Conservation (phyloP, 2,797 vertebrate species). For the Synanceia verrucosa region DNA sequence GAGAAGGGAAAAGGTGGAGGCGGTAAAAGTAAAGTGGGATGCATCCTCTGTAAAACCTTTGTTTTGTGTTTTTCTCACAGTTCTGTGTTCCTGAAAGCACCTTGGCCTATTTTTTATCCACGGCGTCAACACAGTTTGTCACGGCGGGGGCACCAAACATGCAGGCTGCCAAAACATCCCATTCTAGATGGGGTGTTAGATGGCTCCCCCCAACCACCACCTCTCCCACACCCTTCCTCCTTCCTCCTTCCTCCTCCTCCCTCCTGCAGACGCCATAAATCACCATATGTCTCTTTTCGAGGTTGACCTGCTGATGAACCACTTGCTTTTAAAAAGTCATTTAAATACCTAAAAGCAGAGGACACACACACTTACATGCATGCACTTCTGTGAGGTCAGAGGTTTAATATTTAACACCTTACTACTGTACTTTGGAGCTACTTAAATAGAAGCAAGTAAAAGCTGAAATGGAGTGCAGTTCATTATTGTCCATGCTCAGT, state of each 20-base stretch:
- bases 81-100: slow-evolving; percentile 52
- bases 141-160: slow-evolving; percentile 57
- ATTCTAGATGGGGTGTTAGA: slow-evolving; percentile 53
- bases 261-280: slow-evolving; percentile 69
- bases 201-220: not conserved
- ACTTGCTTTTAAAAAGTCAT: slow-evolving; percentile 54
- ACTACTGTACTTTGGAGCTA: slow-evolving; percentile 14
- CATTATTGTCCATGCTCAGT: not conserved
- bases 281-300: slow-evolving; percentile 52
- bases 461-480: slow-evolving; percentile 1
- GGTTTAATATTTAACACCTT: slow-evolving; percentile 57
- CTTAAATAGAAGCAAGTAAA: slow-evolving; percentile 5
- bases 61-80: slow-evolving; percentile 12
- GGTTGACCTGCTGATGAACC: slow-evolving; percentile 75
- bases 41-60: not conserved
- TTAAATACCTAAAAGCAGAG: slow-evolving; percentile 55
- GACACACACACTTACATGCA: slow-evolving; percentile 30
- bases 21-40: not conserved
- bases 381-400: slow-evolving; percentile 18
- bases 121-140: slow-evolving; percentile 55
- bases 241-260: slow-evolving; percentile 13
- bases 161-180: slow-evolving; percentile 72
- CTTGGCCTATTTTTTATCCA: slow-evolving; percentile 45
- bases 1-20: not conserved
- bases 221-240: not conserved